Conservation (phyloP, 2,113 vertebrate genomes). For the Neoarius graeffei region DNA sequence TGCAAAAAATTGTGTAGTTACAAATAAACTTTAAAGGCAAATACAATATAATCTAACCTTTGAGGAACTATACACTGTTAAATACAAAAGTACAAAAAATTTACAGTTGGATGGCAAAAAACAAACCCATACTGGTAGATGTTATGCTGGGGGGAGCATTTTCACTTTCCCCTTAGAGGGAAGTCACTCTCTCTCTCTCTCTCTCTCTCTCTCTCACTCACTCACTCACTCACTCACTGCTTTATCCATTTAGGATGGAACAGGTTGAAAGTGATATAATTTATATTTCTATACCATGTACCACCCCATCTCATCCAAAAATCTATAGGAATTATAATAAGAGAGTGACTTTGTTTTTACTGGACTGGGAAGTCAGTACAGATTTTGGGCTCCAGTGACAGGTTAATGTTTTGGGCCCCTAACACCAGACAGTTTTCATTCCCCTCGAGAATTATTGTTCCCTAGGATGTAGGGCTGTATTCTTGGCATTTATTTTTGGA, state of each 20-base stretch:
- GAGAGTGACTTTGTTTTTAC: background rate
- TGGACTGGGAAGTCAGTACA: background rate
- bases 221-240: background rate
- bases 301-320: background rate
- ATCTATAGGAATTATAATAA: background rate
- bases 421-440: background rate
- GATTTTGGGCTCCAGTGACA: background rate
- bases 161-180: background rate
- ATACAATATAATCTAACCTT: background rate
- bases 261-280: background rate
- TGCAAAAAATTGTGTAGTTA: background rate
- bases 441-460: background rate
- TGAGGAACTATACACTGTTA: background rate
- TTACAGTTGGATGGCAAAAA: background rate
- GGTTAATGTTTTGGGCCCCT: background rate
- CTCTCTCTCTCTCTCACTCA: too few species aligned
- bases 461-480: too few species aligned
- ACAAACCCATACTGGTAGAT: background rate
- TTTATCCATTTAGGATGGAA: background rate
- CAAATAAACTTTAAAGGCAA: background rate
- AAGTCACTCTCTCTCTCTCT: too few species aligned
- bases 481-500: too few species aligned
- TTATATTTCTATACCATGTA: background rate
- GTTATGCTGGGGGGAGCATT: background rate
- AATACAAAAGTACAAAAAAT: background rate